A percentile compares a stretch with the other conserved stretches of the same genome.
Evolutionary conservation across 2,113 vertebrate genomes (phyloP).

Genomic region (Callospermophilus lateralis): DNA sequence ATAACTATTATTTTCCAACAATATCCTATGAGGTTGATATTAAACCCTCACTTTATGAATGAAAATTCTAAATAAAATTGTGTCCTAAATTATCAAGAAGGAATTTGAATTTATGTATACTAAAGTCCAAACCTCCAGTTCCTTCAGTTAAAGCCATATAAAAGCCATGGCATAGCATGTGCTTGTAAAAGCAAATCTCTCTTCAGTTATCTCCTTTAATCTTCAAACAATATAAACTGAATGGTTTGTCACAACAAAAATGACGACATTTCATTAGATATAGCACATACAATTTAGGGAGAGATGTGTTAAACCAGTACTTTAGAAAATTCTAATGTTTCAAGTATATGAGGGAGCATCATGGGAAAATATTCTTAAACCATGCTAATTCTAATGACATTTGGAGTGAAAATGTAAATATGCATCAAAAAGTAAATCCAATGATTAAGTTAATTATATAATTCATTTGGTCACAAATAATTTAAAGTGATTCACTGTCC

Average conservation of each 20-base stretch:
- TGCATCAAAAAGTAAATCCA: not conserved
- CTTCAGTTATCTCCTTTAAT: not conserved
- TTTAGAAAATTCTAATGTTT: not conserved
- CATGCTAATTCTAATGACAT: not conserved
- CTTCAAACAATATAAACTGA: not conserved
- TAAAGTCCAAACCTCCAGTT: not conserved
- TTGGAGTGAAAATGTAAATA: conserved; percentile 13
- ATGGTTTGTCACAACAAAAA: not conserved
- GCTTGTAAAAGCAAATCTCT: not conserved
- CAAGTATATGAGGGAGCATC: not conserved
- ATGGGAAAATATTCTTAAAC: not conserved
- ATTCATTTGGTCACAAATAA: not conserved
- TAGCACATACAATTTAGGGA: not conserved
- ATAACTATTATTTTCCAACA: not conserved
- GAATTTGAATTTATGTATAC: not conserved
- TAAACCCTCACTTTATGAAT: not conserved
- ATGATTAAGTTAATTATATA: not conserved
- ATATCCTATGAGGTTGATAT: not conserved
- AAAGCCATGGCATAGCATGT: not conserved
- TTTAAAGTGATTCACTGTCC: not conserved
- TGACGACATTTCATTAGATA: not conserved
- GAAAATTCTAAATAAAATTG: not conserved
- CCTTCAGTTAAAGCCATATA: not conserved
- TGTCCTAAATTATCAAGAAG: not conserved
- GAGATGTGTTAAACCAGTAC: not conserved